These are phyloP conservation scores for Aporophyla lueneburgensis DNA, from an alignment of 2,888 invertebrate species.

Conservation along the genomic window DNA sequence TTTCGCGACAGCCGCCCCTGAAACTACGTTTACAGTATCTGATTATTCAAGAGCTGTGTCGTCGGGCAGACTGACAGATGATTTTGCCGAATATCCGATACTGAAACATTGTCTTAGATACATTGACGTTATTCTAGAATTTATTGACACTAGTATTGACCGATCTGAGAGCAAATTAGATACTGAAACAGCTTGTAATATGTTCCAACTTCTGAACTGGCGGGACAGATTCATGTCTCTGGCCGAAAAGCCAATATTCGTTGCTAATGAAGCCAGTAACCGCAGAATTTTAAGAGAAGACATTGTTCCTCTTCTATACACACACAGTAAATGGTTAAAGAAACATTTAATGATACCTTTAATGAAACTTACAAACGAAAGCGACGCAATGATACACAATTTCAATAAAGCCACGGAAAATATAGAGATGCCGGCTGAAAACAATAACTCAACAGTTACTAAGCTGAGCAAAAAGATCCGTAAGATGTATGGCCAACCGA, in stretches of 20 bases:
- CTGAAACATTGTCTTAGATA: slow-evolving; percentile 89
- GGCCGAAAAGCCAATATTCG: slow-evolving; percentile 81
- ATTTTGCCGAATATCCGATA: slow-evolving; percentile 89
- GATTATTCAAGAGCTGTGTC: slow-evolving; percentile 88
- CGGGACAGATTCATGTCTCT: slow-evolving; percentile 85
- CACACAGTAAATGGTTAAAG: slow-evolving; percentile 94
- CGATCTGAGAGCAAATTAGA: slow-evolving; percentile 74
- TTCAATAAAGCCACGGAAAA: slow-evolving; percentile 68
- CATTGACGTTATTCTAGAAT: slow-evolving; percentile 69
- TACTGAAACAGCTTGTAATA: slow-evolving; percentile 80
- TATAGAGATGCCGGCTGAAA: slow-evolving; percentile 69
- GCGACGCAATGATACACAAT: slow-evolving; percentile 59
- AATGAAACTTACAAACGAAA: slow-evolving; percentile 71
- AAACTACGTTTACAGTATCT: slow-evolving; percentile 80
- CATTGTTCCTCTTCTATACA: slow-evolving; percentile 91
- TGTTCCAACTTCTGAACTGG: slow-evolving; percentile 90
- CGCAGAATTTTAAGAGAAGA: slow-evolving; percentile 86
- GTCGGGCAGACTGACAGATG: slow-evolving; percentile 83
- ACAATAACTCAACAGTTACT: slow-evolving; percentile 74
- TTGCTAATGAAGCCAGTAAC: slow-evolving; percentile 76
- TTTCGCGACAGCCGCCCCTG: slow-evolving; percentile 61
- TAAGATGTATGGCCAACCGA: slow-evolving; percentile 83
- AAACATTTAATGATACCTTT: slow-evolving; percentile 90
- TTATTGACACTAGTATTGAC: slow-evolving; percentile 83
- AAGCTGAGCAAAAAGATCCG: slow-evolving; percentile 84